phyloP scores from a whole-genome alignment of 2,797 vertebrate species.

The Artibeus jamaicensis region DNA sequence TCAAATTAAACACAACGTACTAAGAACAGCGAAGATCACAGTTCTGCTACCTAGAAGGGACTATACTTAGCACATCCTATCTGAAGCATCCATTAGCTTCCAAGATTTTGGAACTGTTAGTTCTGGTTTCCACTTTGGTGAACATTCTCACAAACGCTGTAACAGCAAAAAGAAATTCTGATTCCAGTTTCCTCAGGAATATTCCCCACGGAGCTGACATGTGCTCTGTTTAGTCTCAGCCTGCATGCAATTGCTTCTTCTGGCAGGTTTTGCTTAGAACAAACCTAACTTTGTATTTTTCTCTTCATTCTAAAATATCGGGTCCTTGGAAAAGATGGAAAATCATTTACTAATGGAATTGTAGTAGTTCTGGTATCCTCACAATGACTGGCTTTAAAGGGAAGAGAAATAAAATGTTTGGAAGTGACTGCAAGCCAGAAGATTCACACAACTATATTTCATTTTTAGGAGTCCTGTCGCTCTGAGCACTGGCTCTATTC shows the following conservation, averaged over 20 bases:
- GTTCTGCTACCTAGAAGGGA: neutral
- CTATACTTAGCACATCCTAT: neutral
- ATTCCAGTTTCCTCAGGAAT: constrained; percentile 53
- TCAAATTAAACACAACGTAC: neutral
- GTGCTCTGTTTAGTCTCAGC: constrained; percentile 63
- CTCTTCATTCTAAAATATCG: constrained; percentile 56
- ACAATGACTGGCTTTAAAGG: constrained; percentile 35
- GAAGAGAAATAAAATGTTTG: constrained; percentile 22
- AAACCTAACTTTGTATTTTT: constrained; percentile 55
- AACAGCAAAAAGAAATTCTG: constrained; percentile 29
- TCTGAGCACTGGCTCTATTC: neutral
- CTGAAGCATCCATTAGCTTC: neutral
- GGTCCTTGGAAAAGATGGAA: constrained; percentile 19
- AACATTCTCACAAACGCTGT: constrained; percentile 16
- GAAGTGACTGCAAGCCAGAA: neutral
- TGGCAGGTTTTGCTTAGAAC: constrained; percentile 54
- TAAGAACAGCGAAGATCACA: neutral
- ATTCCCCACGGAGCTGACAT: constrained; percentile 52
- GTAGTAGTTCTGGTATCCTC: neutral
- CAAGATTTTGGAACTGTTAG: neutral
- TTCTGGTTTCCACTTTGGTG: neutral
- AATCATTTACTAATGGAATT: constrained; percentile 41
- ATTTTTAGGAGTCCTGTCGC: neutral
- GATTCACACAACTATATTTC: neutral
- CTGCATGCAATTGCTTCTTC: constrained; percentile 55